Evolutionary conservation across 2,113 vertebrate genomes (phyloP).

Genomic region (Lynx canadensis): DNA sequence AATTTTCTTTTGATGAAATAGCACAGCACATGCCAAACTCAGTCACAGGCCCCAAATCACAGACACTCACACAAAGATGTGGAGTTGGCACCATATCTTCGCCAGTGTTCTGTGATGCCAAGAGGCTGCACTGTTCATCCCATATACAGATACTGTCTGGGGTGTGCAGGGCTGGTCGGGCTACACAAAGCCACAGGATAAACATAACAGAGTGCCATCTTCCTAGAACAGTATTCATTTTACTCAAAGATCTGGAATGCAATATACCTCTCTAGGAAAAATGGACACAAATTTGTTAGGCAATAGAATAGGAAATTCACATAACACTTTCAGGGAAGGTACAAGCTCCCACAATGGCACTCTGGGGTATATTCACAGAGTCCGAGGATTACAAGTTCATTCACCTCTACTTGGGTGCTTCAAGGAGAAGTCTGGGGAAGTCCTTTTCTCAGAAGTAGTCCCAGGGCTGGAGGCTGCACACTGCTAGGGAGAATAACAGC

Average conservation of each 20-base stretch:
- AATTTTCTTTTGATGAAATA: background rate
- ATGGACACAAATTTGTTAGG: background rate
- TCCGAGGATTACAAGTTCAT: background rate
- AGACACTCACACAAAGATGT: background rate
- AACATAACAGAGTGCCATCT: background rate
- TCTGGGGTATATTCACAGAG: background rate
- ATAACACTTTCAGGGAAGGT: background rate
- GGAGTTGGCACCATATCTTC: background rate
- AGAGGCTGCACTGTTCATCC: background rate
- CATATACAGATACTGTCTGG: background rate
- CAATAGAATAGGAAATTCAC: background rate
- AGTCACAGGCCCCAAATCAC: background rate
- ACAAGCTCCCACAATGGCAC: background rate
- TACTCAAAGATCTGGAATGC: slow-evolving; percentile 10
- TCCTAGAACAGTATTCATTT: background rate
- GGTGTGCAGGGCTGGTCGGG: background rate
- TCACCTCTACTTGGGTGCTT: background rate
- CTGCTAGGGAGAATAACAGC: background rate
- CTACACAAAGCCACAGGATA: background rate
- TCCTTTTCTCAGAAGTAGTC: background rate
- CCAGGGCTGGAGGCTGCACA: background rate
- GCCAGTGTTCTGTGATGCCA: background rate
- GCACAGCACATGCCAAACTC: background rate
- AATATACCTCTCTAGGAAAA: background rate
- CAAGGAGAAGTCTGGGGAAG: background rate